A percentile compares a stretch with the other conserved stretches of the same genome.
These are phyloP conservation scores for Lysandra coridon DNA, from an alignment of 2,888 invertebrate species.

Conservation along the genomic window DNA sequence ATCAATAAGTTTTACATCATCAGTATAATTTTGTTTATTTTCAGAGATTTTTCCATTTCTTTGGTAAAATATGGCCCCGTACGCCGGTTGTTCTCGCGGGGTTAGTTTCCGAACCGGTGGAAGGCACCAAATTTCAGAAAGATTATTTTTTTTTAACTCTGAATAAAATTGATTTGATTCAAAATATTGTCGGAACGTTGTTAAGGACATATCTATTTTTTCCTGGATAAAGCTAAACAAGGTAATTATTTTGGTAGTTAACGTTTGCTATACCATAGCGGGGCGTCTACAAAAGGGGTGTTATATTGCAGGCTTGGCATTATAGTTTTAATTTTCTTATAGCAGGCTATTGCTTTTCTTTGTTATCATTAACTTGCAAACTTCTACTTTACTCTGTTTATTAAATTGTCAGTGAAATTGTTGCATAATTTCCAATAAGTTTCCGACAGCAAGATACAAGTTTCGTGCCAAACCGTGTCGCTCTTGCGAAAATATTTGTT, in stretches of 20 bases:
- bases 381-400: neutral
- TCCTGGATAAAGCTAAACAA: no score
- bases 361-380: neutral
- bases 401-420: neutral
- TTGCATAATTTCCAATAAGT: conserved; percentile 8
- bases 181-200: no score
- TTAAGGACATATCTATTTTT: no score
- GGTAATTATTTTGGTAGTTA: no score
- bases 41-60: neutral
- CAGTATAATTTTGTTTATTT: neutral
- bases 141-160: no score
- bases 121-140: no score
- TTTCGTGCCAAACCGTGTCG: conserved; percentile 4
- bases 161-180: no score
- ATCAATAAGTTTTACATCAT: neutral
- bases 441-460: neutral
- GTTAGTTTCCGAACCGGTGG: no score
- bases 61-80: no score
- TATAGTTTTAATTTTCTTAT: neutral
- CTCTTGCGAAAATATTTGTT: conserved; percentile 26
- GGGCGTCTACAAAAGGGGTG: neutral
- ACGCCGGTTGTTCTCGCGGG: no score
- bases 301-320: neutral
- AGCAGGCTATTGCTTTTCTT: neutral
- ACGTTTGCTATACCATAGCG: neutral